These are phyloP conservation scores for Aphidoletes aphidimyza DNA, from an alignment of 2,888 invertebrate genomes.

Conservation along the genomic window DNA sequence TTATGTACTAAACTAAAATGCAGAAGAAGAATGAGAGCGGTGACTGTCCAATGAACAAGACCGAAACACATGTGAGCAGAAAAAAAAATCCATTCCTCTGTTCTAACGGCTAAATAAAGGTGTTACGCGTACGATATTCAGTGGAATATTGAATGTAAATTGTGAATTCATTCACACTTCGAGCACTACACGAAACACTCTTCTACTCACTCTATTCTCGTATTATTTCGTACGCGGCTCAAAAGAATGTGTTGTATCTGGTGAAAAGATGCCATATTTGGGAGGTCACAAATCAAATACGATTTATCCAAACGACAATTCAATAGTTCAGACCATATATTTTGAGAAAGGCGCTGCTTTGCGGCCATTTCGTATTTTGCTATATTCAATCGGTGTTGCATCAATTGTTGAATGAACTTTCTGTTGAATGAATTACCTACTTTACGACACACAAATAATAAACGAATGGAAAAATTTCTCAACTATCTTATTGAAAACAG, in stretches of 20 bases:
- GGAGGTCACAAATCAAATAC: neutral
- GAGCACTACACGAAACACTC: neutral
- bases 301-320: slow-evolving; percentile 1
- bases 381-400: neutral
- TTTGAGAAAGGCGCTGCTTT: too few species aligned
- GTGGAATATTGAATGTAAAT: slow-evolving; percentile 44
- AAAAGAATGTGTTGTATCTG: neutral
- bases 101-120: neutral
- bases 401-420: neutral
- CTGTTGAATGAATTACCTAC: too few species aligned
- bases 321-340: neutral
- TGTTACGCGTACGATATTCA: neutral
- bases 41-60: neutral
- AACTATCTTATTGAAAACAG: neutral
- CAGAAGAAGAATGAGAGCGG: too few species aligned
- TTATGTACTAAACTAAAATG: too few species aligned
- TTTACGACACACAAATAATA: neutral
- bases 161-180: slow-evolving; percentile 34
- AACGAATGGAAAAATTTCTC: neutral
- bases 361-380: neutral
- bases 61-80: too few species aligned
- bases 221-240: neutral
- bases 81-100: neutral
- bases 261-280: slow-evolving; percentile 6
- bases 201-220: neutral